Conservation (phyloP, 2,797 vertebrate species). For the Xenops minutus region DNA sequence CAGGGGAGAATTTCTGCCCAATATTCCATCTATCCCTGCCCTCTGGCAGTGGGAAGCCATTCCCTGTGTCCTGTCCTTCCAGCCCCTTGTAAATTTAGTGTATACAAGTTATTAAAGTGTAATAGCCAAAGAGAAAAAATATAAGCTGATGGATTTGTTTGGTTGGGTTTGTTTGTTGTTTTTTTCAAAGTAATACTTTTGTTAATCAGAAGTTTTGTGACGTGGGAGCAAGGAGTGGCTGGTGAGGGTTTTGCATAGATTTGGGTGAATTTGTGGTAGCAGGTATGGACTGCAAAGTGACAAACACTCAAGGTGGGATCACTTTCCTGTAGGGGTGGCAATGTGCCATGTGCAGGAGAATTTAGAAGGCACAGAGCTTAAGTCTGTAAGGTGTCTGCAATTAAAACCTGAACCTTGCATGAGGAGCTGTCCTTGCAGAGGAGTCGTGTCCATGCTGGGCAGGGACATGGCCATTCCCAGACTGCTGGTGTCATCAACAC, state of each 20-base stretch:
- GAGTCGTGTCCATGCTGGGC: accelerated
- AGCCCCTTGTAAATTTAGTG: not conserved
- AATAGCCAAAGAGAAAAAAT: not conserved
- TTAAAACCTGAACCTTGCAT: accelerated
- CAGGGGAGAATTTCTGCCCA: not conserved
- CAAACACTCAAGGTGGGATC: accelerated
- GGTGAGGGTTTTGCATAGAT: accelerated
- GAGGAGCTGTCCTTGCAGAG: not conserved
- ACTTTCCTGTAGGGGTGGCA: not conserved
- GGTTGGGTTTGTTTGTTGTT: not conserved
- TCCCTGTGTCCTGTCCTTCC: not conserved
- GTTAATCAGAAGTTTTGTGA: not conserved
- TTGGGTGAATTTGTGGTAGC: not conserved
- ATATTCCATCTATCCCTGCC: not conserved
- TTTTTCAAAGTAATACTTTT: not conserved
- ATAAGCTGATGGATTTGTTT: not conserved
- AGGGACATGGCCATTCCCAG: not conserved
- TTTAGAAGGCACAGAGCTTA: accelerated
- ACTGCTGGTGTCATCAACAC: accelerated
- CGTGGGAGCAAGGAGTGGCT: not conserved
- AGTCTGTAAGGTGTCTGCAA: accelerated
- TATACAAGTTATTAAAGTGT: not conserved
- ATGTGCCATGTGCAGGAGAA: accelerated
- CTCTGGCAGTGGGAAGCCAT: not conserved
- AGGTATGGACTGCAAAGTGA: not conserved